Base-by-base conservation (phyloP, 2,113 vertebrate species). In the Ctenodactylus gundi region DNA sequence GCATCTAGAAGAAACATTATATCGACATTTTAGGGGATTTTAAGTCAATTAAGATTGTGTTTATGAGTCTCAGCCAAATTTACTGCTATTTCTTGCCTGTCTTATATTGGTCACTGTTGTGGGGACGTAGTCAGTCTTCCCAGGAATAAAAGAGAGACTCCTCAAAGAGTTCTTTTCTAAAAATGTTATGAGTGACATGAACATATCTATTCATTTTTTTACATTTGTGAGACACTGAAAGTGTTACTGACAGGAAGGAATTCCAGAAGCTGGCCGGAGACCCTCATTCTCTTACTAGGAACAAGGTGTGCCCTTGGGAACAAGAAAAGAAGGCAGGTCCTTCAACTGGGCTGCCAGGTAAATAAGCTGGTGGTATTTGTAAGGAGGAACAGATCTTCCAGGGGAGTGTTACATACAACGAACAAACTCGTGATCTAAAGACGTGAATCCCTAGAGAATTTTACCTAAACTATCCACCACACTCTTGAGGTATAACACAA, bases 21-120 rank as follows among this genome's bases (percentile, higher is more conserved):
- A 76, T 39, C 17, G 17, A 39, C 58, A 55, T 93, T 80, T 90
- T 73, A 84, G n/a, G 64, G 39, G 77, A 55, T 91, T 93, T 94
- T 83, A 31, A 88, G 14, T 34, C 15, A 94, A 64, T 70, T 85
- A 11, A 17, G 14, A 72, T 57, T 73, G n/a, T n/a, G n/a, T 92
- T 72, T 49, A 73, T 81, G 51, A 92, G 34, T 70, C 49, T 70
- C 36, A 29, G 49, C 11, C 65, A 85, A 62, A 88, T 39, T 46
- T 89, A 34, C 55, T 72, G 73, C 29, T 90, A 51, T 88, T 81
- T 96, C 34, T 13, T 17, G 76, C n/a, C 20, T 10, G 20, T 70
- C 21, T 13, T 68, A 49, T 80, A 65, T 51, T 80, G 7, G 60
- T 64, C 49, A 94, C 7, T 60, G 25, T 27, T 67, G 3, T 67